phyloP scores from a whole-genome alignment of 2,888 invertebrate species.

The Lepas anatifera region DNA sequence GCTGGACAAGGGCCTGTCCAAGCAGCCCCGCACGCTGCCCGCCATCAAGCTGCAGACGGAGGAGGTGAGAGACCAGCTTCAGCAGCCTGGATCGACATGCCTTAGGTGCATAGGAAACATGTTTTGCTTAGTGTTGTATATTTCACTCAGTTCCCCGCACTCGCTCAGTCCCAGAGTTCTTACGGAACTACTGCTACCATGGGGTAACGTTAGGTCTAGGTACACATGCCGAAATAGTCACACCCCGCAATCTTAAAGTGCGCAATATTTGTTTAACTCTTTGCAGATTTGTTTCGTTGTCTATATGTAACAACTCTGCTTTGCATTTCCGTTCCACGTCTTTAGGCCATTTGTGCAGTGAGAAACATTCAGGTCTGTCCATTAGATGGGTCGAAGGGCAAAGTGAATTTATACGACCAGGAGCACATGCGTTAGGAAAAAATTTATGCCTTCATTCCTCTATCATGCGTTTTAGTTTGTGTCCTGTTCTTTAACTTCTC shows the following conservation, averaged over 20 bases:
- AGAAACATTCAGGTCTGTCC: no score
- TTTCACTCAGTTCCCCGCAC: neutral
- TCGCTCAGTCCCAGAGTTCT: neutral
- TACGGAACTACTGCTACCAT: neutral
- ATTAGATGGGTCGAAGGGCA: no score
- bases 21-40: slow-evolving; percentile 2
- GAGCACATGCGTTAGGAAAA: no score
- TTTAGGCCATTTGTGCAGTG: no score
- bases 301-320: no score
- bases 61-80: neutral
- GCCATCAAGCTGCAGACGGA: neutral
- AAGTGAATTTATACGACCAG: no score
- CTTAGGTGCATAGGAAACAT: neutral
- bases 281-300: no score
- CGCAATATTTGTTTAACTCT: no score
- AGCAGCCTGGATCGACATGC: no score
- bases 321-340: no score
- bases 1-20: neutral
- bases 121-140: neutral
- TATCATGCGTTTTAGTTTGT: no score
- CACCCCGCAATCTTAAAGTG: neutral
- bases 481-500: neutral
- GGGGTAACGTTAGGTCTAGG: neutral
- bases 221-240: neutral
- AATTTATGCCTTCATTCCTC: no score